phyloP scores from a whole-genome alignment of 2,888 invertebrate species.

The Drosophila histrio region DNA sequence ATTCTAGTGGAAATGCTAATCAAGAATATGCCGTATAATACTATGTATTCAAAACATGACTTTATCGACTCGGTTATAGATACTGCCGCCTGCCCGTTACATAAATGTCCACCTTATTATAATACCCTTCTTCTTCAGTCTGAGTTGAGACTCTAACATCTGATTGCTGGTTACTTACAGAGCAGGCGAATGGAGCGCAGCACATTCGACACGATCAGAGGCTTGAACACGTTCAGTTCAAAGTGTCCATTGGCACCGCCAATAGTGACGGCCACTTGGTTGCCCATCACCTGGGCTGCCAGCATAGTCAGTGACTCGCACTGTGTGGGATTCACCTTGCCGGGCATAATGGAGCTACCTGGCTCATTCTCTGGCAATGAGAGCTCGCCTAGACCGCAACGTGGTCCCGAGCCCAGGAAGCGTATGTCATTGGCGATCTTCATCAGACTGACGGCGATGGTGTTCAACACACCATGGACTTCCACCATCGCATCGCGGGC shows the following conservation, averaged over 20 bases:
- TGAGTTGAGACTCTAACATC: too few species aligned
- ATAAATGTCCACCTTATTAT: too few species aligned
- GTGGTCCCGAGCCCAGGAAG: conserved; percentile 97
- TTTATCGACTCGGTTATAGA: too few species aligned
- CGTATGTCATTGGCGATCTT: conserved; percentile 97
- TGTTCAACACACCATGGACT: conserved; percentile 97
- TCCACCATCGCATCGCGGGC: conserved; percentile 97
- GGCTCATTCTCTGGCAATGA: conserved; percentile 99
- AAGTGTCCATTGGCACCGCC: conserved; percentile 99
- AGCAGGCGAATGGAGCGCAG: conserved; percentile 94
- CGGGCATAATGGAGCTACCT: conserved; percentile 99
- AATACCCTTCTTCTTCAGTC: too few species aligned
- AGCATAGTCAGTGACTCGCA: conserved; percentile 99
- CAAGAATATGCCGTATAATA: too few species aligned
- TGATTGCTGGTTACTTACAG: conserved; percentile 62
- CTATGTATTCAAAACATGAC: too few species aligned
- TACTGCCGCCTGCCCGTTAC: too few species aligned
- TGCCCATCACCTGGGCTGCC: conserved; percentile 98
- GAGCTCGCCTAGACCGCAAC: conserved; percentile 98
- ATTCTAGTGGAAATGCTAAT: too few species aligned
- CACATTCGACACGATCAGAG: conserved; percentile 97
- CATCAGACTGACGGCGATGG: conserved; percentile 95
- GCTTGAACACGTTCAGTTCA: conserved; percentile 99
- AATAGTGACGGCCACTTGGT: conserved; percentile 96
- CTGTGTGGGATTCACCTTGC: conserved; percentile 99